phyloP scores from a whole-genome alignment of 2,113 vertebrate genomes.

The Amphilophus citrinellus region DNA sequence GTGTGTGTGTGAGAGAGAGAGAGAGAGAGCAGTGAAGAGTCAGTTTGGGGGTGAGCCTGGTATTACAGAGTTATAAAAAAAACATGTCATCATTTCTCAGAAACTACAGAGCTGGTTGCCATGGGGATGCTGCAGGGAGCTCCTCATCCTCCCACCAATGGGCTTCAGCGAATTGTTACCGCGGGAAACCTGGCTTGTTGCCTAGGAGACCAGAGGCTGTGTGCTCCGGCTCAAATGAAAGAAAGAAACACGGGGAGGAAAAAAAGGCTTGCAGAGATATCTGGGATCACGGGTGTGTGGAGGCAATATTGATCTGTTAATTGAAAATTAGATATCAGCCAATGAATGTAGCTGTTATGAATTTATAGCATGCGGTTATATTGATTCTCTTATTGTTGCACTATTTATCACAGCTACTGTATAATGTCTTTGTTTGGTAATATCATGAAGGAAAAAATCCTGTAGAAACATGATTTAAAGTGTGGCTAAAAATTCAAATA shows the following conservation, averaged over 20 bases:
- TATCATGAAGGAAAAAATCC: background rate
- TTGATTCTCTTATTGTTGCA: conserved; percentile 13
- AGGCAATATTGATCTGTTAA: conserved; percentile 17
- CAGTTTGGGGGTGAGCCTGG: conserved; percentile 43
- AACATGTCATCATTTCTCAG: conserved; percentile 65
- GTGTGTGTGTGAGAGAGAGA: background rate
- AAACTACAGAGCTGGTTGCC: conserved; percentile 71
- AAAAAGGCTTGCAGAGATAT: background rate
- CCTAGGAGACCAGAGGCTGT: conserved; percentile 71
- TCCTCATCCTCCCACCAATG: conserved; percentile 69
- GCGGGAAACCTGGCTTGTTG: conserved; percentile 73
- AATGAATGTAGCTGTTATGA: background rate
- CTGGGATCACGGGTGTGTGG: background rate
- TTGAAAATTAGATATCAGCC: conserved; percentile 28
- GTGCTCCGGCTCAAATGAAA: conserved; percentile 36
- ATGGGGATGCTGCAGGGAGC: conserved; percentile 79
- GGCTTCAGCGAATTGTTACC: conserved; percentile 62
- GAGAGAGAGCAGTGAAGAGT: background rate
- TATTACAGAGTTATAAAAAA: conserved; percentile 53
- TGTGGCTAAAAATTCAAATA: background rate
- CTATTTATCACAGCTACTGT: conserved; percentile 12
- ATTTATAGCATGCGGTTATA: background rate
- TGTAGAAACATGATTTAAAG: background rate
- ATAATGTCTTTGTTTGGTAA: background rate
- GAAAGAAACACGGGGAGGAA: conserved; percentile 14